A percentile compares a stretch with the other conserved stretches of the same genome.
phyloP scores from a whole-genome alignment of 2,113 vertebrate species.

The Lepidothrix coronata region DNA sequence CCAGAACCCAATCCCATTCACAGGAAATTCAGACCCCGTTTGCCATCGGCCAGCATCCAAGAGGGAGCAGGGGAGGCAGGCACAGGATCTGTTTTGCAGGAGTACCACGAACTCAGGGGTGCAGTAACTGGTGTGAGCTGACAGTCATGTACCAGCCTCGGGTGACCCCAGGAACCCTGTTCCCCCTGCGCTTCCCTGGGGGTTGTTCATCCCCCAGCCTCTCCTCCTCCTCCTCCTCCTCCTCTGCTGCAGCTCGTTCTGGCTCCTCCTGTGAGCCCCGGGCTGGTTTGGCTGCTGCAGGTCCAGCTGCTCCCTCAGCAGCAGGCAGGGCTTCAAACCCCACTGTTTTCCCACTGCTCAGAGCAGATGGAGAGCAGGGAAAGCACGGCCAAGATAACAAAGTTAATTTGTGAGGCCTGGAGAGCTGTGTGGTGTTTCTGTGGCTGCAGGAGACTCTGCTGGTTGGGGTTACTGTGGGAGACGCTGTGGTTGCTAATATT shows the following conservation, averaged over 20 bases:
- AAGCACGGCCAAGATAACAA: background rate
- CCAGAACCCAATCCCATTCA: background rate
- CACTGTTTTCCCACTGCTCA: background rate
- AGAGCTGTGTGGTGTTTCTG: background rate
- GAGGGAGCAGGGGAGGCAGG: background rate
- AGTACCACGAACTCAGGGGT: accelerated
- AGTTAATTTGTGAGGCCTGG: background rate
- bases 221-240: background rate
- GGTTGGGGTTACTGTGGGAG: background rate
- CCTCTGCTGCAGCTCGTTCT: background rate
- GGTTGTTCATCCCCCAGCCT: background rate
- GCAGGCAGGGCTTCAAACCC: background rate
- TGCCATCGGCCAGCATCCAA: background rate
- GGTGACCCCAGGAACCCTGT: background rate
- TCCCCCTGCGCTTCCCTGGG: accelerated
- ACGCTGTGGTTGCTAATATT: background rate
- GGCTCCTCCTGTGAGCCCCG: accelerated
- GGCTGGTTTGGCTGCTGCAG: background rate
- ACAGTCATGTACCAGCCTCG: accelerated
- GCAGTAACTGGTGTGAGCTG: background rate
- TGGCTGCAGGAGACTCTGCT: background rate
- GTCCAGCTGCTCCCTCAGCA: background rate
- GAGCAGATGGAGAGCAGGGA: background rate
- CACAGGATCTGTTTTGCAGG: background rate
- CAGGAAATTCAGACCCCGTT: background rate